phyloP scores from a whole-genome alignment of 2,888 invertebrate genomes.

The Antitype chi region DNA sequence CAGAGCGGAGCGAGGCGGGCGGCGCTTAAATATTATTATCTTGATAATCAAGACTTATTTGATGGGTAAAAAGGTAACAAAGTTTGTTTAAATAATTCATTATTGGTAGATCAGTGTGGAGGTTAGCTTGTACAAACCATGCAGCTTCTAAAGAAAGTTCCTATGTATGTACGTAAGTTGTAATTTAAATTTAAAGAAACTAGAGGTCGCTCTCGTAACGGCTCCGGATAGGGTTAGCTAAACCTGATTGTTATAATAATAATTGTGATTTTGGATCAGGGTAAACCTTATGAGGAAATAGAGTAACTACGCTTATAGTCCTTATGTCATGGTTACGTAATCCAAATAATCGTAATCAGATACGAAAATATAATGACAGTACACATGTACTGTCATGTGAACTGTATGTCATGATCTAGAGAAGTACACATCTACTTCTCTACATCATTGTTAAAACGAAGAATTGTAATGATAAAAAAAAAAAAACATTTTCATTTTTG shows the following conservation, averaged over 20 bases:
- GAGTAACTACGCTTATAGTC: constrained; percentile 57
- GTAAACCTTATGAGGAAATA: constrained; percentile 79
- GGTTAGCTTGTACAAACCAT: constrained; percentile 91
- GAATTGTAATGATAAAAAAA: not conserved
- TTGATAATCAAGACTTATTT: constrained; percentile 84
- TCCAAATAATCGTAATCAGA: constrained; percentile 27
- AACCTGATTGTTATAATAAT: constrained; percentile 78
- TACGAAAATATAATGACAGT: constrained; percentile 1
- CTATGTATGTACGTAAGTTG: constrained; percentile 91
- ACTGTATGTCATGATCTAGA: too few relatives aligned
- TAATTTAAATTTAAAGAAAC: constrained; percentile 87
- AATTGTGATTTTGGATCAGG: constrained; percentile 85
- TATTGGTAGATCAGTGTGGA: constrained; percentile 90
- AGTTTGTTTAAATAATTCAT: constrained; percentile 86
- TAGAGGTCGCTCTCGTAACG: constrained; percentile 84
- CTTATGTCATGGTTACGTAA: constrained; percentile 47
- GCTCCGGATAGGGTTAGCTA: constrained; percentile 74
- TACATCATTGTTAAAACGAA: constrained; percentile 9
- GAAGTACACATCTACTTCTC: too few relatives aligned
- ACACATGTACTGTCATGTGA: too few relatives aligned
- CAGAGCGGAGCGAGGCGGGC: constrained; percentile 70
- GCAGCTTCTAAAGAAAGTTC: constrained; percentile 91
- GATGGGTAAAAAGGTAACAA: constrained; percentile 81
- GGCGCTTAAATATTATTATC: constrained; percentile 78
- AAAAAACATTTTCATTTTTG: constrained; percentile 14